phyloP scores from a whole-genome alignment of 2,888 invertebrate genomes.

The Caenorhabditis sp. region DNA sequence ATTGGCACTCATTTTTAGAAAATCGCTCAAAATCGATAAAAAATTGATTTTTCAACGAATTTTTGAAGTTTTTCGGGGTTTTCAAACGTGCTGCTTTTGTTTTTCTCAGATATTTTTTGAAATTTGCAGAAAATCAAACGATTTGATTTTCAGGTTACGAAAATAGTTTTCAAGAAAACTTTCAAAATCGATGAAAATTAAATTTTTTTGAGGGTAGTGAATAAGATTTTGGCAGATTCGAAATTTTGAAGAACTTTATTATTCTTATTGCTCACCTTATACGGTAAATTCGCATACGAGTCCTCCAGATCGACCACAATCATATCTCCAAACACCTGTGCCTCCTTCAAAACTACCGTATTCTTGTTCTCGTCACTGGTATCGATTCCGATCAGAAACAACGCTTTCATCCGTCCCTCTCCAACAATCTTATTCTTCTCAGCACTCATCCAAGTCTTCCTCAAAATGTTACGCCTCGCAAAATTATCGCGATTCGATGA shows the following conservation, averaged over 20 bases:
- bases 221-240: neutral
- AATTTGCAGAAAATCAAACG: no score
- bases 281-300: conserved; percentile 13
- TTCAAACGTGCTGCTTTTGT: no score
- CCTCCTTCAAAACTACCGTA: conserved; percentile 32
- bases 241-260: neutral
- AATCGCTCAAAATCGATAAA: no score
- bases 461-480: conserved; percentile 14
- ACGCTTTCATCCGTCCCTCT: conserved; percentile 19
- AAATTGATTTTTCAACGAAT: neutral
- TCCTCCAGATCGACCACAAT: conserved; percentile 36
- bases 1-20: neutral
- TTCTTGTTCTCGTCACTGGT: conserved; percentile 4
- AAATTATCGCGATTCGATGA: conserved; percentile 32
- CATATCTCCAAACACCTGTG: conserved; percentile 37
- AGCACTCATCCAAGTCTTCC: conserved; percentile 29
- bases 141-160: no score
- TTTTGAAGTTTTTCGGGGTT: neutral
- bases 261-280: conserved; percentile 15
- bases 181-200: no score
- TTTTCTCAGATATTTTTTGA: no score
- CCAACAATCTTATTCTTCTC: conserved; percentile 16
- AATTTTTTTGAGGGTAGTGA: no score
- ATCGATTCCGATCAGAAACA: conserved; percentile 24
- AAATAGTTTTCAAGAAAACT: no score